Evolutionary conservation across 2,113 vertebrate genomes (phyloP).

Genomic region (Nothobranchius kuhntae): DNA sequence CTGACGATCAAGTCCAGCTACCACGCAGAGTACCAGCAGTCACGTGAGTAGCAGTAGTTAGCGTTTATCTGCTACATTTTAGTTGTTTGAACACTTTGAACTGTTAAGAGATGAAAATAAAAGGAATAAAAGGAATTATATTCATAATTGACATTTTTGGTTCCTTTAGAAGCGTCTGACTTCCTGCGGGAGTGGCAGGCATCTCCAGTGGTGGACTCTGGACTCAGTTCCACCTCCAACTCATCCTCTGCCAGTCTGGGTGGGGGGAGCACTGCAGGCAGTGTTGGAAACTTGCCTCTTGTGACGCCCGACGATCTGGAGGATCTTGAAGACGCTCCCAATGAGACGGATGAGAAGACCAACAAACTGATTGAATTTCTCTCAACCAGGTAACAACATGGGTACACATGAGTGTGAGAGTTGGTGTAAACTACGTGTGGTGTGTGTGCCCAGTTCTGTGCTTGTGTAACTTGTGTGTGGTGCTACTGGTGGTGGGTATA

Average conservation of each 20-base stretch:
- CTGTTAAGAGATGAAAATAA: neutral
- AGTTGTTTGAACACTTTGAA: neutral
- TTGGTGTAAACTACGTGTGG: neutral
- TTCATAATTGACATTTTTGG: neutral
- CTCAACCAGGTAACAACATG: slow-evolving; percentile 86
- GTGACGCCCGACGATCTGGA: slow-evolving; percentile 93
- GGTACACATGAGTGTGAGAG: neutral
- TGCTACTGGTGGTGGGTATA: slow-evolving; percentile 79
- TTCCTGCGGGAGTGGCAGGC: slow-evolving; percentile 94
- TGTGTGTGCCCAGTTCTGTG: slow-evolving; percentile 11
- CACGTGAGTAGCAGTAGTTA: slow-evolving; percentile 78
- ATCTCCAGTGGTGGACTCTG: slow-evolving; percentile 91
- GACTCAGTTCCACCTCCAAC: slow-evolving; percentile 94
- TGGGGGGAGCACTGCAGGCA: slow-evolving; percentile 80
- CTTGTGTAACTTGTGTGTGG: slow-evolving; percentile 65
- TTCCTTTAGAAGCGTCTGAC: slow-evolving; percentile 86
- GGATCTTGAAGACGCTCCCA: slow-evolving; percentile 84
- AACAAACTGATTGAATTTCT: slow-evolving; percentile 98
- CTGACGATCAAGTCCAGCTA: slow-evolving; percentile 91
- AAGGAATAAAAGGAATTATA: neutral
- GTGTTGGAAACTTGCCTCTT: slow-evolving; percentile 92
- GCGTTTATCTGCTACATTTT: neutral
- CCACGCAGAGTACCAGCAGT: slow-evolving; percentile 89
- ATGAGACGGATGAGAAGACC: slow-evolving; percentile 90
- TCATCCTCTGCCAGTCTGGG: slow-evolving; percentile 95